Evolutionary conservation across 2,113 vertebrate species (phyloP).

Genomic region (Morphnarchus princeps): DNA sequence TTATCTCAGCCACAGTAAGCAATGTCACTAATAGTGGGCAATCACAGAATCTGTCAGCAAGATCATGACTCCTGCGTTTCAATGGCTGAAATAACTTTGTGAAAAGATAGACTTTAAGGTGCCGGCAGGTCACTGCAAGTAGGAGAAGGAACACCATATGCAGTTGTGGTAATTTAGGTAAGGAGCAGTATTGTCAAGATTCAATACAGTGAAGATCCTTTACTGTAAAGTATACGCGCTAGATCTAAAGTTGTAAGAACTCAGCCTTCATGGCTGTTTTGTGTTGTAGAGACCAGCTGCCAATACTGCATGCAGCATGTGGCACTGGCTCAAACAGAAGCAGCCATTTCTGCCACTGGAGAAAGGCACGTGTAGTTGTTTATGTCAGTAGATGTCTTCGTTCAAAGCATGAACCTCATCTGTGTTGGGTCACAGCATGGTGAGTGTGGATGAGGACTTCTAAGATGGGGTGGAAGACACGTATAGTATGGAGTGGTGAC

Average conservation of each 20-base stretch:
- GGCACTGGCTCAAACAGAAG: not conserved
- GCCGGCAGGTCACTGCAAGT: not conserved
- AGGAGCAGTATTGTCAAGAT: not conserved
- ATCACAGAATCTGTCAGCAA: not conserved
- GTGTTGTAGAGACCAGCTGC: not conserved
- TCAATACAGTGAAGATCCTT: not conserved
- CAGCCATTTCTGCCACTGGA: not conserved
- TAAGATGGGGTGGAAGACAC: not conserved
- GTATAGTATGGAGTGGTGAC: fast-evolving
- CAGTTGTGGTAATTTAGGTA: not conserved
- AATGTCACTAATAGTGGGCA: not conserved
- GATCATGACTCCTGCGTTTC: not conserved
- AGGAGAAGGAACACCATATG: not conserved
- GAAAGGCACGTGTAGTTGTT: fast-evolving
- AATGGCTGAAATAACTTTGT: not conserved
- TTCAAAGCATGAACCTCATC: not conserved
- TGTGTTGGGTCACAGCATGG: not conserved
- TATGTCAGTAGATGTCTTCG: not conserved
- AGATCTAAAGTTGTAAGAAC: not conserved
- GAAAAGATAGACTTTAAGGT: not conserved
- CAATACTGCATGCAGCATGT: fast-evolving
- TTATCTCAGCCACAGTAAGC: not conserved
- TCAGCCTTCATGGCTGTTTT: fast-evolving
- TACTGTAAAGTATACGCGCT: not conserved
- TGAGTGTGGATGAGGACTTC: not conserved